Evolutionary conservation across 1,140 invertebrate species (phyloP), one percentile per base, ranked within the genome.

Genomic region (Bombus cullumanus): DNA sequence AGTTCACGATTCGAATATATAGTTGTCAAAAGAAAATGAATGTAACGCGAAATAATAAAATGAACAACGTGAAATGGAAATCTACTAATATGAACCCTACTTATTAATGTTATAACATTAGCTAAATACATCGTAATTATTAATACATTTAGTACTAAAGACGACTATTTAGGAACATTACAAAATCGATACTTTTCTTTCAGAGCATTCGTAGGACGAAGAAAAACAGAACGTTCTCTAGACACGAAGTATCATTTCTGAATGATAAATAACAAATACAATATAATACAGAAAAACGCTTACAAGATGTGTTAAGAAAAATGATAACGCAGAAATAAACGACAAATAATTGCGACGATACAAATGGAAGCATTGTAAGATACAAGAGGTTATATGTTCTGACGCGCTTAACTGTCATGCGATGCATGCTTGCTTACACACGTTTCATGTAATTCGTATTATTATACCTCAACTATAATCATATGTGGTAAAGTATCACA

Each of bases 301-400:
- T 1, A 15, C n/a, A 18, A 28, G 28, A 59, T 28, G 8, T 10
- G 4, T 28, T 15, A 28, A 57, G 8, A 18, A n/a, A 25, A 10
- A 34, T 28, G n/a, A 47, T 10, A 22, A 13, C 22, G 22, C 2
- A 15, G 9, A 59, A 18, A 34, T 37, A 59, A 34, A 37, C 4
- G 47, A 34, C 15, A 15, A n/a, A 41, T 12, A 47, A 15, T 5
- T 10, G 2, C 1, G 59, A 22, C 34, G 39, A 68, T 12, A 22
- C 31, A 59, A 62, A 34, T 59, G 76, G 81, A 80, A 88, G 47
- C 37, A 73, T 69, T 62, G 31, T 59, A 68, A 81, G n/a, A 73
- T 34, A 31, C 22, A 68, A 76, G 73, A 88, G 88, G 83, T 86
- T 88, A 88, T 86, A 88, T 31, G 53, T 59, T 62, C 69, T 78